A percentile compares a stretch with the other conserved stretches of the same genome.
These are phyloP conservation scores for Spilosoma lubricipeda DNA, from an alignment of 2,888 invertebrate genomes.

Conservation along the genomic window DNA sequence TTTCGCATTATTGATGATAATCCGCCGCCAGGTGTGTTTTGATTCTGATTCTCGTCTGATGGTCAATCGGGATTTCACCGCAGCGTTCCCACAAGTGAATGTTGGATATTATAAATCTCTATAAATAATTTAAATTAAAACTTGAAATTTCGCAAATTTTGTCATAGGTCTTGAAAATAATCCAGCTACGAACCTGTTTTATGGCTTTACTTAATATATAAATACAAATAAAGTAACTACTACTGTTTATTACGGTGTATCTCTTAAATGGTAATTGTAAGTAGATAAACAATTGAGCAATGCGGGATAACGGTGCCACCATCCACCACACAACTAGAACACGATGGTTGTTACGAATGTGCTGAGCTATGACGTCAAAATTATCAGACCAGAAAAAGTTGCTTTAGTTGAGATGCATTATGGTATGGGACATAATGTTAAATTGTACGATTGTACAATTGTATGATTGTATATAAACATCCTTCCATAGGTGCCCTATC, in stretches of 20 bases:
- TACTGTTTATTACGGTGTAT: conserved; percentile 37
- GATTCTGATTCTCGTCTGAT: no score
- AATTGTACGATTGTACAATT: conserved; percentile 24
- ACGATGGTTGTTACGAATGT: conserved; percentile 40
- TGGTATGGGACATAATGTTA: conserved; percentile 34
- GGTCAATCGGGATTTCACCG: no score
- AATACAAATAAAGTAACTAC: no score
- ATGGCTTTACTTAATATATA: no score
- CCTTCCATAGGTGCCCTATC: no score
- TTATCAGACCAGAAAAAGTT: conserved; percentile 52
- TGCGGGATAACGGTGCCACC: conserved; percentile 41
- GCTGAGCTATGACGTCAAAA: conserved; percentile 37
- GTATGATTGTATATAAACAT: no score
- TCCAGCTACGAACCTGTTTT: conserved; percentile 8
- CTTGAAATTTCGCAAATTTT: no score
- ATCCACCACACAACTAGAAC: conserved; percentile 31
- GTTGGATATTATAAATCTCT: no score
- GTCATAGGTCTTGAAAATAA: neutral
- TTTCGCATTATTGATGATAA: no score
- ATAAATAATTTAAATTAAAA: no score
- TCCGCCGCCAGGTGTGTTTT: no score
- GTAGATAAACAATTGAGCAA: conserved; percentile 43
- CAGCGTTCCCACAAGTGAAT: no score
- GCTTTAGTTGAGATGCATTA: conserved; percentile 21
- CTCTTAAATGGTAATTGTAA: conserved; percentile 42